Base-by-base conservation (phyloP, 1,140 invertebrate species). In the Hestina assimilis region DNA sequence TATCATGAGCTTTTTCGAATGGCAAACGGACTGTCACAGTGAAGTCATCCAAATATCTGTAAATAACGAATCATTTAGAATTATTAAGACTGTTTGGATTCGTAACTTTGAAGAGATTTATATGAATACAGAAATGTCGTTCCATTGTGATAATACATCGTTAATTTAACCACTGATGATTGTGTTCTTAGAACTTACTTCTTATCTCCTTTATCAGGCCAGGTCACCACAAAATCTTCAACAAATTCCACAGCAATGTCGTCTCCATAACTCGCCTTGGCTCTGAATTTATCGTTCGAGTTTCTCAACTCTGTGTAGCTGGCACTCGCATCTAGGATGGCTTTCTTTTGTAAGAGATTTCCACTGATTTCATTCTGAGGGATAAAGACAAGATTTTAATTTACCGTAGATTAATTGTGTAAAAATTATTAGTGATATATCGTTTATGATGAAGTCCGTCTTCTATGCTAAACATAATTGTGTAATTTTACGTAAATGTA, bases 1-100 rank as follows among this genome's bases (percentile, higher is more conserved):
- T 76, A 56, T 89, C 83, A 38, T 88, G 84, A 1, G 76, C 77
- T 38, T 89, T 82, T 48, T 89, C 84, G 29, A 89, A 66, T 1
- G 87, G 89, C 33, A 89, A 47, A 3, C 74, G 66, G 1, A 85
- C 3, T 1, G 62, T 68, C 1, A 80, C 9, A 0, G 67, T 70
- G 46, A 20, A 63, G 31, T 81, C 74, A 9, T 79, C 65, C 6
- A 72, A 23, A 33, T 69, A 77, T 46, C 81, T 87, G 48, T 24
- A 53, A 55, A 47, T 35, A 29, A 40, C 4, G n/a, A 28, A 28
- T 28, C n/a, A n/a, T n/a, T n/a, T n/a, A n/a, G n/a, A n/a, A n/a
- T n/a, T n/a, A n/a, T n/a, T n/a, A n/a, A n/a, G n/a, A n/a, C n/a
- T n/a, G n/a, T n/a, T n/a, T n/a, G n/a, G n/a, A n/a, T n/a, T n/a